phyloP scores from a whole-genome alignment of 2,797 vertebrate genomes.

The Gymnopithys bicolor region DNA sequence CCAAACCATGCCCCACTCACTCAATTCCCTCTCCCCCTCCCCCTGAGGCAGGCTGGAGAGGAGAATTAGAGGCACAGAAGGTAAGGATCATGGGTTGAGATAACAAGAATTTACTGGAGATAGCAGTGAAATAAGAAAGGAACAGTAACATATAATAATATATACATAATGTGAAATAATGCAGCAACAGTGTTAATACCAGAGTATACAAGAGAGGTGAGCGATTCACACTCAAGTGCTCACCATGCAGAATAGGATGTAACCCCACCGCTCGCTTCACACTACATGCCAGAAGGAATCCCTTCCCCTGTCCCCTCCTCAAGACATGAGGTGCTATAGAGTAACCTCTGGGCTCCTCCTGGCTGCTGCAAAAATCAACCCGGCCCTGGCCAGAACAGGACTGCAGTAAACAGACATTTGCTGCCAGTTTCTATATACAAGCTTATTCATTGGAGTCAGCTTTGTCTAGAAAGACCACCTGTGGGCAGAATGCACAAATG shows the following conservation, averaged over 20 bases:
- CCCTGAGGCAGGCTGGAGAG: neutral
- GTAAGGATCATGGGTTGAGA: neutral
- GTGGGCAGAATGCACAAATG: neutral
- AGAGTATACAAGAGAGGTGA: fast-evolving
- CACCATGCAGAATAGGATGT: fast-evolving
- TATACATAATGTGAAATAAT: too few species aligned
- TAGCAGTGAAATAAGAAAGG: neutral
- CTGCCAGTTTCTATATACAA: neutral
- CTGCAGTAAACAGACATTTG: neutral
- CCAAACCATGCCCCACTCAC: too few species aligned
- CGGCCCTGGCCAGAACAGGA: neutral
- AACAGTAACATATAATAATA: neutral
- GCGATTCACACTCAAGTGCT: too few species aligned
- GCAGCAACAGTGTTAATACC: neutral
- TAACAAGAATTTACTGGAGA: neutral
- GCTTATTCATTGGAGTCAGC: neutral
- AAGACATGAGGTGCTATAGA: neutral
- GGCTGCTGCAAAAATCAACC: neutral
- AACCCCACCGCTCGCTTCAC: fast-evolving
- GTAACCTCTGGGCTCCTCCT: neutral
- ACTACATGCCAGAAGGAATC: neutral
- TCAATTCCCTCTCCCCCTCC: fast-evolving
- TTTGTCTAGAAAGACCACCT: neutral
- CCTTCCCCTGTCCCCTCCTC: neutral
- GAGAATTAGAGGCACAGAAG: neutral